Conservation (phyloP, 2,113 vertebrate species). For the Austrofundulus limnaeus region DNA sequence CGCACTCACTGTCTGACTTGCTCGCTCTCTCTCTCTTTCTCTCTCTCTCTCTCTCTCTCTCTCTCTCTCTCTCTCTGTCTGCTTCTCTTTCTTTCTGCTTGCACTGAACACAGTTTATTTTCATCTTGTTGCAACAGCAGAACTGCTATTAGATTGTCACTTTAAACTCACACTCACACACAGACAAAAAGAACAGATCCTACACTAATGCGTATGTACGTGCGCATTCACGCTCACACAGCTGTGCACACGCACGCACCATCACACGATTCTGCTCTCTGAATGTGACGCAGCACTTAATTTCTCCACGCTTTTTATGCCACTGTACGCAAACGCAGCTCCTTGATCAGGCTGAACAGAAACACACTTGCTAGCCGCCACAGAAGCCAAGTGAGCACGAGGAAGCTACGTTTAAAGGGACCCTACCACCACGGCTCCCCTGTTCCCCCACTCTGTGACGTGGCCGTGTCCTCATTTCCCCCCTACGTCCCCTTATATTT, state of each 20-base stretch:
- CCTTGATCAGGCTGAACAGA: slow-evolving; percentile 75
- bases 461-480: slow-evolving; percentile 55
- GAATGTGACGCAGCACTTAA: slow-evolving; percentile 99
- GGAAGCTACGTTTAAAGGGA: slow-evolving; percentile 71
- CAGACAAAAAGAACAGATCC: slow-evolving; percentile 54
- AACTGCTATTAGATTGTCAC: slow-evolving; percentile 87
- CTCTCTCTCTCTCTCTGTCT: slow-evolving; percentile 56
- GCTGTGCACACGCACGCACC: slow-evolving; percentile 62
- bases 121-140: slow-evolving; percentile 76
- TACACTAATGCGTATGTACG: slow-evolving; percentile 45
- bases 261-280: slow-evolving; percentile 69
- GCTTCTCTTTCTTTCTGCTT: slow-evolving; percentile 38
- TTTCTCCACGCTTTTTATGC: slow-evolving; percentile 88
- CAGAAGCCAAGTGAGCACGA: slow-evolving; percentile 46
- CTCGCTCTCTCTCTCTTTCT: slow-evolving; percentile 63
- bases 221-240: slow-evolving; percentile 28
- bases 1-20: slow-evolving; percentile 51
- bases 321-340: slow-evolving; percentile 86
- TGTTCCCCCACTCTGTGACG: slow-evolving; percentile 48
- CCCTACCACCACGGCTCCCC: slow-evolving; percentile 53
- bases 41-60: slow-evolving; percentile 56
- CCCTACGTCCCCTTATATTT: slow-evolving; percentile 61
- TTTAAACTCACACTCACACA: slow-evolving; percentile 39
- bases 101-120: slow-evolving; percentile 76
- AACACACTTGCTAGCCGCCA: slow-evolving; percentile 54